A percentile compares a stretch with the other conserved stretches of the same genome.
phyloP scores from a whole-genome alignment of 1,140 invertebrate genomes.

The Cataglyphis hispanica region DNA sequence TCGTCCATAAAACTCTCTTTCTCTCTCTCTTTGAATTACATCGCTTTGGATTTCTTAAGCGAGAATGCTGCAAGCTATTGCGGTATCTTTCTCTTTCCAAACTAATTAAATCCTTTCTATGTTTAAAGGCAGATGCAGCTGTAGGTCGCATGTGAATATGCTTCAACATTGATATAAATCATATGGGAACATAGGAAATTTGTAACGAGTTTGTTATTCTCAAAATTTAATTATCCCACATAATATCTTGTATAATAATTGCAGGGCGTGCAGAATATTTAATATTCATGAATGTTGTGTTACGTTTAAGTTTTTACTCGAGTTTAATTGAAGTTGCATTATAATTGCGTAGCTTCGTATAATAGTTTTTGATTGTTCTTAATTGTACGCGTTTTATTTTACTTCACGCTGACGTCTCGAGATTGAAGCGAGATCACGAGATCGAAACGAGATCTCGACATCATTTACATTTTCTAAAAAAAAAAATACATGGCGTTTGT shows the following conservation, averaged over 20 bases:
- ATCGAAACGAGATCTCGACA: not conserved
- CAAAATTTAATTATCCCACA: conserved; percentile 16
- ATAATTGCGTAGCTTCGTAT: conserved; percentile 12
- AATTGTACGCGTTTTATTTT: too few species aligned
- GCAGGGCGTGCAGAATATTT: too few species aligned
- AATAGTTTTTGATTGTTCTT: not conserved
- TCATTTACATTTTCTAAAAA: not conserved
- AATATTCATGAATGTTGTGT: not conserved
- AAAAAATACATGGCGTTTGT: conserved; percentile 11
- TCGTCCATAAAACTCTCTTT: not conserved
- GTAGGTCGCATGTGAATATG: not conserved
- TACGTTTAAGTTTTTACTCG: too few species aligned
- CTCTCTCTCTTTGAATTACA: not conserved
- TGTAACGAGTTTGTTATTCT: too few species aligned
- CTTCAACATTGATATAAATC: too few species aligned
- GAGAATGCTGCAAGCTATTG: not conserved
- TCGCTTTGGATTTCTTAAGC: not conserved
- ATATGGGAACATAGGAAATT: too few species aligned
- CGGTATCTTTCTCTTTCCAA: not conserved
- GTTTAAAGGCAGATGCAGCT: not conserved
- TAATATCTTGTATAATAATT: not conserved
- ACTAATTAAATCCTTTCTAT: conserved; percentile 36
- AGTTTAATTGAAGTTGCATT: conserved; percentile 23
- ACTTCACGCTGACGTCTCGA: too few species aligned
- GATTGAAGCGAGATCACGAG: not conserved